Base-by-base conservation (phyloP, 2,888 invertebrate species). In the Chorisops tibialis region DNA sequence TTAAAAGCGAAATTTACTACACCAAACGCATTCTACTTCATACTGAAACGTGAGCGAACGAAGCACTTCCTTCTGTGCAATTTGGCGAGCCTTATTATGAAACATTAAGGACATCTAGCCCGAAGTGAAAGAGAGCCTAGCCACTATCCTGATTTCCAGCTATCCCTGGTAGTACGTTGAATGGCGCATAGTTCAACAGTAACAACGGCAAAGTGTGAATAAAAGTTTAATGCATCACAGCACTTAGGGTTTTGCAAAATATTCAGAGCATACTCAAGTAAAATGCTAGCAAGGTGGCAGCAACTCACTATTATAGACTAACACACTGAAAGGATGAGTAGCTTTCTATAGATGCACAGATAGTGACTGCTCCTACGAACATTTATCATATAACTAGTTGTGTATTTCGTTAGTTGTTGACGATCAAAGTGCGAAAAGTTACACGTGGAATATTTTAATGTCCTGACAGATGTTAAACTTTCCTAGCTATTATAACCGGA, bases 171-270 rank as follows among this genome's bases (percentile, higher is more conserved):
- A n/a, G 30, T 9, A 30, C 30, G 30, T 9, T 30, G 30, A 7
- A 30, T n/a, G n/a, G n/a, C n/a, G 30, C 30, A 5, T 30, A 30
- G 30, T 30, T 30, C 30, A 2, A 56, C 56, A 56, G 43, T 56
- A 63, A n/a, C n/a, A n/a, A 52, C 59, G 63, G 52, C 63, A 59
- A 59, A 47, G 59, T 63, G 63, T 63, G 59, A 63, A 63, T 48
- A 59, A 63, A n/a, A 63, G 63, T 63, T 63, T 63, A 63, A 63
- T 63, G 63, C 63, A 63, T 52, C 59, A 43, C 52, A 51, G 52
- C 51, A 30, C 30, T 30, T 30, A 30, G 30, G 30, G 30, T 30
- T 30, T 30, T 30, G 24, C 30, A 30, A 9, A 30, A 30, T 30
- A 7, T 30, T 30, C 30, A 30, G 30, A 30, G 30, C 7, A 30